Conservation (phyloP, 2,797 vertebrate genomes). For the Chelon auratus region DNA sequence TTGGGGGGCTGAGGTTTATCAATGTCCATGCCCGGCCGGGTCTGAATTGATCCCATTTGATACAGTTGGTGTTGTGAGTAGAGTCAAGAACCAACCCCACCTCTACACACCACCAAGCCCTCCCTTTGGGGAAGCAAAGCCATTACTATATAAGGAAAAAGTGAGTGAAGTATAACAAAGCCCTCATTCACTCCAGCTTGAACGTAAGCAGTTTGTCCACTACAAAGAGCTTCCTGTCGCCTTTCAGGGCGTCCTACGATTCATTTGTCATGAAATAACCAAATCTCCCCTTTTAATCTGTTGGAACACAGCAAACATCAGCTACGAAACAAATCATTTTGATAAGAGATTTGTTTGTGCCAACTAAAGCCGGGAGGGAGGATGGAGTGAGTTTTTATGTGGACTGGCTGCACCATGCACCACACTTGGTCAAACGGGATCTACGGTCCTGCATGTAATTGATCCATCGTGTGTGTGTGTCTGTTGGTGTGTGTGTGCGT, state of each 20-base stretch:
- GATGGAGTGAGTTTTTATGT: conserved; percentile 49
- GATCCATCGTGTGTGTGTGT: conserved; percentile 61
- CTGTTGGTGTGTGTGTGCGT: conserved; percentile 27
- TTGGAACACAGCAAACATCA: conserved; percentile 59
- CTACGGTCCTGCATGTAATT: conserved; percentile 61
- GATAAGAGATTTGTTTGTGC: conserved; percentile 66
- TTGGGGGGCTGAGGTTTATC: conserved; percentile 78
- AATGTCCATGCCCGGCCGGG: conserved; percentile 75
- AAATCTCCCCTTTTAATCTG: conserved; percentile 74
- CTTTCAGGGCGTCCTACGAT: conserved; percentile 50
- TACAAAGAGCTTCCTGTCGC: conserved; percentile 32
- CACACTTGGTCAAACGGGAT: conserved; percentile 62
- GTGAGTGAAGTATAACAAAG: conserved; percentile 69
- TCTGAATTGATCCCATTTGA: conserved; percentile 78
- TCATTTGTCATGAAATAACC: conserved; percentile 72
- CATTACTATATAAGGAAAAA: conserved; percentile 76
- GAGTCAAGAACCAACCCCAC: conserved; percentile 42
- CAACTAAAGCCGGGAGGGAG: conserved; percentile 29
- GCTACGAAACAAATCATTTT: conserved; percentile 67
- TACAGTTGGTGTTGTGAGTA: conserved; percentile 72
- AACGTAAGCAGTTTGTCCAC: conserved; percentile 62
- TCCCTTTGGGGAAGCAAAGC: conserved; percentile 62
- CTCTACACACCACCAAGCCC: conserved; percentile 50
- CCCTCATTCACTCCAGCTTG: conserved; percentile 59
- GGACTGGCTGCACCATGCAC: conserved; percentile 45